These are phyloP conservation scores for Cassiopea xamachana DNA, from an alignment of 30 jellyfish, hydroid and myxozoan genomes.

Conservation along the genomic window DNA sequence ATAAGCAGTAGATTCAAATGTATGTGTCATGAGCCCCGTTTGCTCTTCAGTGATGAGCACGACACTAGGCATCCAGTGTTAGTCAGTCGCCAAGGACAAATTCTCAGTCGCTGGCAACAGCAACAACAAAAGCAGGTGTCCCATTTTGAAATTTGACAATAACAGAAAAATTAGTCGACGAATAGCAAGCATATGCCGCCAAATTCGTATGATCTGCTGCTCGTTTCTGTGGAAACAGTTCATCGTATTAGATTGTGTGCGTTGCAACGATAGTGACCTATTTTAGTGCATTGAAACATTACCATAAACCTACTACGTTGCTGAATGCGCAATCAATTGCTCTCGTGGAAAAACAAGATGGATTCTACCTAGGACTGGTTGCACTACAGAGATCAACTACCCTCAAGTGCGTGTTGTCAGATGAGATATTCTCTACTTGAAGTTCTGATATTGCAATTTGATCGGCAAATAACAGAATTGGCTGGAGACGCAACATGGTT, in stretches of 20 bases:
- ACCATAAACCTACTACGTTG: not conserved
- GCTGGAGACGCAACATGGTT: conserved; percentile 21
- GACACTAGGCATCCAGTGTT: not conserved
- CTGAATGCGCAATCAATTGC: not conserved
- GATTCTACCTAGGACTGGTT: not conserved
- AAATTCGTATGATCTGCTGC: not conserved
- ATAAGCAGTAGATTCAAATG: not conserved
- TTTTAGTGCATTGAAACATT: not conserved
- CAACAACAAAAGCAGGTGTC: not conserved
- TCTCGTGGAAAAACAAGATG: not conserved
- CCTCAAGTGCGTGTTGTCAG: not conserved
- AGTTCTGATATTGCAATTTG: not conserved
- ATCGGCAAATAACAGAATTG: not conserved
- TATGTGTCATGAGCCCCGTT: not conserved
- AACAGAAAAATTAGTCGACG: not conserved
- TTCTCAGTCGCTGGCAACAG: not conserved
- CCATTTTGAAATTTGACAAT: not conserved
- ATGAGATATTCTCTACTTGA: not conserved
- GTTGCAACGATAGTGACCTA: not conserved
- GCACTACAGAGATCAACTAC: not conserved
- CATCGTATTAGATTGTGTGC: not conserved
- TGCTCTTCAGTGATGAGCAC: not conserved
- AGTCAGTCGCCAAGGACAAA: not conserved
- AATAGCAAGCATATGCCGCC: not conserved
- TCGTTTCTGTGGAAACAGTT: not conserved